Percentiles rank a stretch among this genome's conserved stretches.
Evolutionary conservation across 2,888 invertebrate species (phyloP).

Genomic region (Pseudoips prasinana): DNA sequence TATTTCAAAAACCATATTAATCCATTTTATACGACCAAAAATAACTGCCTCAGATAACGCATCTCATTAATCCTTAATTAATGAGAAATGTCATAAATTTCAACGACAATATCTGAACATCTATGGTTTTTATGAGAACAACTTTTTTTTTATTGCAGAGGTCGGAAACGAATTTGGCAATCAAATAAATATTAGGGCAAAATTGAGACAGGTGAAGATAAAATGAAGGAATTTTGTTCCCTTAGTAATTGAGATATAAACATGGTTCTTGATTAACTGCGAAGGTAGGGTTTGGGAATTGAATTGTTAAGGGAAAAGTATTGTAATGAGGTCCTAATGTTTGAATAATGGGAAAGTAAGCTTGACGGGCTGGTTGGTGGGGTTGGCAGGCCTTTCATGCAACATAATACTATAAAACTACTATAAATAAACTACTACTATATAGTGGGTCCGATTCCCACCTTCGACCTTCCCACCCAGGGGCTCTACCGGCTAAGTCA

Average conservation of each 20-base stretch:
- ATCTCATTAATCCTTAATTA: constrained; percentile 35
- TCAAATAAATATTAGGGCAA: constrained; percentile 75
- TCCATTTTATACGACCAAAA: constrained; percentile 21
- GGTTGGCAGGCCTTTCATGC: background rate
- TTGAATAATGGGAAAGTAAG: background rate
- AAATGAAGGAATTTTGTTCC: constrained; percentile 46
- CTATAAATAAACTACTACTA: too few relatives aligned
- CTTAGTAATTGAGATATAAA: constrained; percentile 38
- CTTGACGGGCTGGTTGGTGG: too few relatives aligned
- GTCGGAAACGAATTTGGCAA: constrained; percentile 63
- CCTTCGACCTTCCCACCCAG: too few relatives aligned
- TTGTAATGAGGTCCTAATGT: background rate
- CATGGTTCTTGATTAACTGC: constrained; percentile 29
- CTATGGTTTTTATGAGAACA: constrained; percentile 10
- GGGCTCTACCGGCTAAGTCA: too few relatives aligned
- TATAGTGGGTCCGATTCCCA: too few relatives aligned
- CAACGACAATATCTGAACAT: constrained; percentile 29
- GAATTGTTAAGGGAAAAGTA: background rate
- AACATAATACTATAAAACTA: constrained; percentile 1
- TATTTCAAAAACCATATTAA: constrained; percentile 14
- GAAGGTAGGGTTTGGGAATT: constrained; percentile 13
- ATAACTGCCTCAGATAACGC: constrained; percentile 22
- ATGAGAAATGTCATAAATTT: constrained; percentile 39
- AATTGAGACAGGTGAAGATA: constrained; percentile 63
- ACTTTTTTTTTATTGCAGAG: constrained; percentile 37